Percentiles rank a stretch among this genome's conserved stretches.
Conservation (phyloP, 1,140 invertebrate genomes). For the Danaus melanippus region DNA sequence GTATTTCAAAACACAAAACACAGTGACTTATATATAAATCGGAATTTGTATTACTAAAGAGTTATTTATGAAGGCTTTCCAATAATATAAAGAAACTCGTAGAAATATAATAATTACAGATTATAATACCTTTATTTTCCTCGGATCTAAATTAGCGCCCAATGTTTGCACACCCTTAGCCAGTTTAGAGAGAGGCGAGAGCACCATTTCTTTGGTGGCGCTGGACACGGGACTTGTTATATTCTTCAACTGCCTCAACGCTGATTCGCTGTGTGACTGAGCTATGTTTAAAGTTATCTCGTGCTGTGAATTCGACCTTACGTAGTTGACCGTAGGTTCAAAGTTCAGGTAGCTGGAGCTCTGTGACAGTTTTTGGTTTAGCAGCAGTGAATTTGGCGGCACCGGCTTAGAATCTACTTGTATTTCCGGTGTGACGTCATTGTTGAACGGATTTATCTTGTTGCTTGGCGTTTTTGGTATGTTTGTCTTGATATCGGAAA, state of each 20-base stretch:
- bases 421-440: slow-evolving; percentile 56
- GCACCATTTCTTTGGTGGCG: slow-evolving; percentile 78
- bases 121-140: slow-evolving; percentile 76
- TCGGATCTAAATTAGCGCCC: slow-evolving; percentile 86
- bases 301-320: slow-evolving; percentile 77
- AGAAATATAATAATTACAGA: slow-evolving; percentile 4
- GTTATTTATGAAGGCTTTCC: too few species aligned
- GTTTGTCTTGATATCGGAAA: slow-evolving; percentile 29
- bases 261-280: slow-evolving; percentile 85
- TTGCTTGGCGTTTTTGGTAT: slow-evolving; percentile 47
- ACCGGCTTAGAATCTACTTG: slow-evolving; percentile 70
- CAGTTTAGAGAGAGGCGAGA: slow-evolving; percentile 84
- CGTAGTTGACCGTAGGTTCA: slow-evolving; percentile 56
- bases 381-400: slow-evolving; percentile 70
- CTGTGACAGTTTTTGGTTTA: slow-evolving; percentile 77
- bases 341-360: slow-evolving; percentile 77
- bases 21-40: too few species aligned
- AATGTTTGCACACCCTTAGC: slow-evolving; percentile 88
- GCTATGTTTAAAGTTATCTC: slow-evolving; percentile 78
- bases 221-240: slow-evolving; percentile 78
- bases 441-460: slow-evolving; percentile 72
- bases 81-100: neutral
- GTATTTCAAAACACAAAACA: too few species aligned
- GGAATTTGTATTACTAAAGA: too few species aligned
- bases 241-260: slow-evolving; percentile 78